Conservation (phyloP, 2,113 vertebrate genomes). For the Poeciliopsis prolifica region DNA sequence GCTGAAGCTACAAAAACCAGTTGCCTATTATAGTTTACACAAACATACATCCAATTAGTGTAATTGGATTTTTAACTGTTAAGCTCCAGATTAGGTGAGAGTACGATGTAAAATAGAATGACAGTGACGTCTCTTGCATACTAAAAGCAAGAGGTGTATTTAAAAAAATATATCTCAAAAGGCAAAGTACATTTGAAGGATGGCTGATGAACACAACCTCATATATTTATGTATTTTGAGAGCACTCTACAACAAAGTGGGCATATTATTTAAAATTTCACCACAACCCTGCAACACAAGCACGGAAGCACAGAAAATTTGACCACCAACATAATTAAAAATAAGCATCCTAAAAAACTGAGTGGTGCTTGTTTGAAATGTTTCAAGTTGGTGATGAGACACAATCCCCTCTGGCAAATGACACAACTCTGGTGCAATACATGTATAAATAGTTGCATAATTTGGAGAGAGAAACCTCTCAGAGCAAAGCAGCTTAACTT, state of each 20-base stretch:
- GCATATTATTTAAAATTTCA: neutral
- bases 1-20: conserved; percentile 48
- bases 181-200: neutral
- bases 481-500: conserved; percentile 70
- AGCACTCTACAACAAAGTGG: neutral
- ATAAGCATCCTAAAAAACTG: conserved; percentile 43
- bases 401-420: conserved; percentile 63
- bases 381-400: conserved; percentile 59
- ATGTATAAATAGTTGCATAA: conserved; percentile 62
- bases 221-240: neutral
- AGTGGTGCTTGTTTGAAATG: conserved; percentile 40
- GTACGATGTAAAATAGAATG: conserved; percentile 65
- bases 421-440: conserved; percentile 66
- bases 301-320: conserved; percentile 4
- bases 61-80: conserved; percentile 71
- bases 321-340: conserved; percentile 23
- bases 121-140: conserved; percentile 33
- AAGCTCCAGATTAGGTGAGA: conserved; percentile 72
- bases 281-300: neutral
- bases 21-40: conserved; percentile 57
- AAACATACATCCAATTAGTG: conserved; percentile 69
- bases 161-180: no score
- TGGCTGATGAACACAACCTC: neutral
- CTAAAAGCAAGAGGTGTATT: conserved; percentile 17
- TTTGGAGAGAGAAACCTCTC: conserved; percentile 58